These are phyloP conservation scores for Tridacna crocea DNA, from an alignment of 2,888 invertebrate genomes.

Conservation along the genomic window DNA sequence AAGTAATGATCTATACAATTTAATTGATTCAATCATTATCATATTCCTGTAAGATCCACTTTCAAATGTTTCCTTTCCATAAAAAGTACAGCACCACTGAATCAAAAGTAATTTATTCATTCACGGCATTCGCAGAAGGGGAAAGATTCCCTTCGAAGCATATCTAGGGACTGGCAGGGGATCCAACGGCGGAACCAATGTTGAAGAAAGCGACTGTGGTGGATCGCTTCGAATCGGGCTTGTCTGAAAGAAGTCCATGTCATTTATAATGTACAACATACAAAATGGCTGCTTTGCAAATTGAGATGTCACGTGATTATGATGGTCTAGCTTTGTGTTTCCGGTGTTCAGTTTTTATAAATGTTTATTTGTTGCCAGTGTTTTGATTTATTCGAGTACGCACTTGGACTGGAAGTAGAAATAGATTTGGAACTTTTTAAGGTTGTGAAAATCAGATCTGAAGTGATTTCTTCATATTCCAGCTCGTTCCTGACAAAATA, in stretches of 20 bases:
- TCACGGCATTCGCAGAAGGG: constrained; percentile 55
- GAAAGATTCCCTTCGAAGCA: constrained; percentile 40
- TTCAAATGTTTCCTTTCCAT: too few species aligned
- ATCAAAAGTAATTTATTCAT: too few species aligned
- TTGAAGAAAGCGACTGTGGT: constrained; percentile 58
- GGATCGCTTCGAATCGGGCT: constrained; percentile 51
- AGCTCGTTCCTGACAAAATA: constrained; percentile 21
- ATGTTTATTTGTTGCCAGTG: constrained; percentile 11
- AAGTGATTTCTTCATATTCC: constrained; percentile 17
- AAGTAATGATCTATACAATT: too few species aligned
- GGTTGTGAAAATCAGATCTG: constrained; percentile 9
- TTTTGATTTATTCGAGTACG: constrained; percentile 53
- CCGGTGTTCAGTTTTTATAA: constrained; percentile 34
- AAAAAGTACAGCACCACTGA: too few species aligned
- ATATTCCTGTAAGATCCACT: too few species aligned
- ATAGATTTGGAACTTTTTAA: constrained; percentile 27
- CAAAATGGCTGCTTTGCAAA: neutral
- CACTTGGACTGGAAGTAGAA: constrained; percentile 63
- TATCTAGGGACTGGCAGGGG: constrained; percentile 36
- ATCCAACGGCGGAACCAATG: constrained; percentile 42
- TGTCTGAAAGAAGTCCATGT: constrained; percentile 61
- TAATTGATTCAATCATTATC: too few species aligned
- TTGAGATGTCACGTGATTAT: neutral
- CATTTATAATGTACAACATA: constrained; percentile 35
- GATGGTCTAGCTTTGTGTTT: constrained; percentile 21